A percentile compares a stretch with the other conserved stretches of the same genome.
Conservation (phyloP, 2,888 invertebrate genomes). For the Cantharis rustica region DNA sequence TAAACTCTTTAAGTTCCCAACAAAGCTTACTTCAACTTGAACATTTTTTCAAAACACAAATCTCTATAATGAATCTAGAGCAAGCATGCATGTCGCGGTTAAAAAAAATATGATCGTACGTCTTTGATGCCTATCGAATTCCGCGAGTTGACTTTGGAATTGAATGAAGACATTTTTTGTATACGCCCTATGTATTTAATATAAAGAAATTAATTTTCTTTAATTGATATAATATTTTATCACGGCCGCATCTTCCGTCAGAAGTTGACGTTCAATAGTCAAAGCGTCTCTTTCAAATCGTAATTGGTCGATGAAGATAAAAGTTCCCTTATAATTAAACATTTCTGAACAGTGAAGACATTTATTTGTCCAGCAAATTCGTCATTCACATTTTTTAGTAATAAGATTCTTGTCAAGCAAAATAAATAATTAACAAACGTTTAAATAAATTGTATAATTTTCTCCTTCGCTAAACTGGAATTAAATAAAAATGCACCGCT, state of each 20-base stretch:
- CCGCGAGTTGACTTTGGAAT: neutral
- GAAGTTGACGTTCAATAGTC: slow-evolving; percentile 22
- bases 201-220: neutral
- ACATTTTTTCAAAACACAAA: neutral
- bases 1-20: neutral
- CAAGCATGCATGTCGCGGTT: neutral
- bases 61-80: neutral
- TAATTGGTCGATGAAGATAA: slow-evolving; percentile 18
- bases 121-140: neutral
- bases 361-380: neutral
- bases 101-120: neutral
- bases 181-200: neutral
- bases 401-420: neutral
- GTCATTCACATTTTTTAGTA: neutral
- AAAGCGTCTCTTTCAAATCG: slow-evolving; percentile 16
- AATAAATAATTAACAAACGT: neutral
- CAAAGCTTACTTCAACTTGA: neutral
- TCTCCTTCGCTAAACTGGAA: neutral
- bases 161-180: neutral
- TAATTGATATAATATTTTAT: neutral
- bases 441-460: neutral
- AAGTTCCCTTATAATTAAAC: neutral
- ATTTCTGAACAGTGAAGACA: neutral
- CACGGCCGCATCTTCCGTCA: neutral
- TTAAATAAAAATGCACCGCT: neutral